These are phyloP conservation scores for Ciona savignyi DNA, from an alignment of 23 tunicate species.

Conservation along the genomic window DNA sequence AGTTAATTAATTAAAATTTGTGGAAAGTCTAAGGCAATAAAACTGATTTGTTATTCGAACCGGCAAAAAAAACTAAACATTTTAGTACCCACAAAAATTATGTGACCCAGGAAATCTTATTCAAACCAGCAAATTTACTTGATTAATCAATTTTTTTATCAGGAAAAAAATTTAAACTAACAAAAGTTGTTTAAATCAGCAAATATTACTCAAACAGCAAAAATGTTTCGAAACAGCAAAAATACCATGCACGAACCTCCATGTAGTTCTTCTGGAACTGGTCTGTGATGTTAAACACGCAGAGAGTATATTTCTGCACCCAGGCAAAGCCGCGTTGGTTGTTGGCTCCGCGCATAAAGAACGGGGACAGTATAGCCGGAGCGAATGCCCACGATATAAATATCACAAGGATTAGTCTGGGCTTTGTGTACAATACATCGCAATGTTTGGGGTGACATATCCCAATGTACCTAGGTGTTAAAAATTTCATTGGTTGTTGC, in stretches of 20 bases:
- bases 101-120: too few species aligned
- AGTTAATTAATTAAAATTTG: too few species aligned
- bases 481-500: too few species aligned
- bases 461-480: constrained; percentile 34
- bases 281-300: constrained; percentile 25
- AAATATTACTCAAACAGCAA: too few species aligned
- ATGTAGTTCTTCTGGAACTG: constrained; percentile 18
- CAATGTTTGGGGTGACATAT: constrained; percentile 39
- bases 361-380: constrained; percentile 53
- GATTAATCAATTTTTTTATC: too few species aligned
- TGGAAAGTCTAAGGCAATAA: too few species aligned
- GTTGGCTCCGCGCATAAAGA: constrained; percentile 18
- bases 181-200: too few species aligned
- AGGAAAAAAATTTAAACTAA: not conserved
- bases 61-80: too few species aligned
- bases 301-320: constrained; percentile 20
- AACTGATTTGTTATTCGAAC: too few species aligned
- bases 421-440: constrained; percentile 25
- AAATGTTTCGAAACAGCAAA: not conserved
- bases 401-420: constrained; percentile 9
- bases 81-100: too few species aligned
- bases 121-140: too few species aligned
- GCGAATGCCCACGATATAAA: constrained; percentile 65
- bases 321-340: constrained; percentile 39
- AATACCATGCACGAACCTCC: constrained; percentile 22